These are phyloP conservation scores for Bergia sp. DNA, from an alignment of 92 coral and sea anemone genomes.

Conservation along the genomic window DNA sequence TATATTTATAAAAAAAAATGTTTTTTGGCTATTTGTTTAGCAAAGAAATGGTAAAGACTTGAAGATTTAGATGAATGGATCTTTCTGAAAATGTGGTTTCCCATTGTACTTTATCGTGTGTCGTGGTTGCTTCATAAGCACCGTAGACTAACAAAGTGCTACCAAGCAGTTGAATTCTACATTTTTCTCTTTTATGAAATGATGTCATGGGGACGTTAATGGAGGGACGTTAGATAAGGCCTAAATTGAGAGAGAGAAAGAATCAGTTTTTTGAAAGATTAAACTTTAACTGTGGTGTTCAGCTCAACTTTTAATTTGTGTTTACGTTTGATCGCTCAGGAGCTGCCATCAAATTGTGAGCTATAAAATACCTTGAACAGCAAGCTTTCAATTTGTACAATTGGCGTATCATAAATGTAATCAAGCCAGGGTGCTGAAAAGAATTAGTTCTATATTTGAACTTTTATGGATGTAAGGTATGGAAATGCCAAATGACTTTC, in stretches of 20 bases:
- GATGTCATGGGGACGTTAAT: slow-evolving; percentile 11
- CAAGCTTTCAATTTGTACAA: slow-evolving; percentile 22
- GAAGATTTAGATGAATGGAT: not conserved
- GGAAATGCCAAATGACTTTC: not conserved
- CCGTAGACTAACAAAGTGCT: not conserved
- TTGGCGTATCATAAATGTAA: slow-evolving; percentile 2
- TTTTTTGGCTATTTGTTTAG: not conserved
- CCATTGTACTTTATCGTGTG: not conserved
- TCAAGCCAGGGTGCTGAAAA: not conserved
- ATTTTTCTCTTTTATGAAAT: not conserved
- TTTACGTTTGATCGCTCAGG: not conserved
- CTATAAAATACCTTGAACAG: not conserved
- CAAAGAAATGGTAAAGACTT: not conserved
- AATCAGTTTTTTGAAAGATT: not conserved
- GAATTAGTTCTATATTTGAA: not conserved
- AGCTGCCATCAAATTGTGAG: not conserved
- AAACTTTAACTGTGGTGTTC: not conserved
- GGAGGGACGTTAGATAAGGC: not conserved
- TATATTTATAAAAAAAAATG: not conserved
- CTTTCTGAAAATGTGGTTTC: not conserved
- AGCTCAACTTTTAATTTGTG: not conserved
- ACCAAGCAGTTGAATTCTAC: not conserved
- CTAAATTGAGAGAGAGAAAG: not conserved
- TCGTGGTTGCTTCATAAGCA: slow-evolving; percentile 28
- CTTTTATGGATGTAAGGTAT: not conserved